Evolutionary conservation across 2,113 vertebrate species (phyloP), one percentile per base, ranked within the genome.

Genomic region (Pedionomus torquatus): DNA sequence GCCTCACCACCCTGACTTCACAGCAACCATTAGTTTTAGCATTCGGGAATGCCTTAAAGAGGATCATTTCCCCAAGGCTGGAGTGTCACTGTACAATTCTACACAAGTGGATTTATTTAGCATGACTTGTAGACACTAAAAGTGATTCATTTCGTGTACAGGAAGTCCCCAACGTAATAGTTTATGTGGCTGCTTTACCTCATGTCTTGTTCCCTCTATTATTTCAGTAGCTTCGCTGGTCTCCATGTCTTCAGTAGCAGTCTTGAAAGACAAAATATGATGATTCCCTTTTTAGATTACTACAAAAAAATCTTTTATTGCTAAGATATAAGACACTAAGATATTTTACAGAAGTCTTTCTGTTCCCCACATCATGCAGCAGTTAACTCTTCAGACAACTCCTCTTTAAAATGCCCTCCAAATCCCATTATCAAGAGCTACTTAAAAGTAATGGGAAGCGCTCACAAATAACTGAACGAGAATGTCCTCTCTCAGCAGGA

Each of bases 161-260:
- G 31, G 21, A 41, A 75, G 52, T 61, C 37, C n/a, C 41, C 48
- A 57, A 33, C 39, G 16, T 14, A 69, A 65, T 1, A 41, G 25
- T 39, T 72, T 21, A 28, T 30, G 13, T 18, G 26, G n/a, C 26
- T 68, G 91, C 95, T 96, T 96, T 89, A 98, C 98, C 98, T 98
- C 98, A 0, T 98, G 97, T 55, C 98, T 97, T 41, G 98, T 96
- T 74, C 98, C 98, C 86, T 98, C 98, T 5, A 98, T 98, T 61
- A 98, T 97, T 84, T 98, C 97, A 2, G 98, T 97, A 37, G 98
- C 98, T 95, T 98, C 98, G 0, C 90, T 98, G 37, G 97, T 98
- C 96, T 98, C 98, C 16, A 98, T 95, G 18, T 98, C 98, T 69
- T 98, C 98, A 11, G 97, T 94, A 11, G 98, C 97, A 48, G 98